Evolutionary conservation across 2,888 invertebrate species (phyloP), one percentile per base, ranked within the genome.

Genomic region (Phanerotoma sp.): DNA sequence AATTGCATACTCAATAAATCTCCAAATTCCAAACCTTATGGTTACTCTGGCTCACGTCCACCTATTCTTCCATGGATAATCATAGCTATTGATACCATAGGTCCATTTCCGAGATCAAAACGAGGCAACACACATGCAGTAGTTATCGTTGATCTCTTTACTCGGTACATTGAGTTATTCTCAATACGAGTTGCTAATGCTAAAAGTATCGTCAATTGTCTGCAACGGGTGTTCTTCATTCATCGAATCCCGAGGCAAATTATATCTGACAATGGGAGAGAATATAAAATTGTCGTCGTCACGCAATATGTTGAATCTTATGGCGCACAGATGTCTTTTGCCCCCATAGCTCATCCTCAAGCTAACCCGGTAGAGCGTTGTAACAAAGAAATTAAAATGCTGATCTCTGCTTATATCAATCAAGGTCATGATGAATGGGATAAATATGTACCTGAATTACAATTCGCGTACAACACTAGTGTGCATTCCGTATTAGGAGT

Each of bases 301-400:
- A 40, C 32, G 37, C 32, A 41, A 11, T 22, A 44, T 25, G 15
- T 25, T 13, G n/a, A 58, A 61, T 30, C 61, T 54, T 1, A 54
- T 58, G 4, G 59, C 56, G 13, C 51, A 54, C 4, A 32, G 44
- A 1, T 53, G 54, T 16, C 21, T 56, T 1, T n/a, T n/a, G 57
- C 56, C 1, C n/a, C n/a, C n/a, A n/a, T n/a, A n/a, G n/a, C n/a
- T n/a, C n/a, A n/a, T n/a, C n/a, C n/a, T n/a, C n/a, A n/a, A n/a
- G n/a, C n/a, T n/a, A n/a, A n/a, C n/a, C n/a, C n/a, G n/a, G n/a
- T n/a, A n/a, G n/a, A n/a, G n/a, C n/a, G n/a, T n/a, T n/a, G n/a
- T n/a, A n/a, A n/a, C n/a, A n/a, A n/a, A n/a, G n/a, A n/a, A n/a
- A 56, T 56, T 16, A 58, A 58, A 20, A 53, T 56, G 1, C 56